These are phyloP conservation scores for Pherbina coryleti DNA, from an alignment of 2,888 invertebrate genomes.

Conservation along the genomic window DNA sequence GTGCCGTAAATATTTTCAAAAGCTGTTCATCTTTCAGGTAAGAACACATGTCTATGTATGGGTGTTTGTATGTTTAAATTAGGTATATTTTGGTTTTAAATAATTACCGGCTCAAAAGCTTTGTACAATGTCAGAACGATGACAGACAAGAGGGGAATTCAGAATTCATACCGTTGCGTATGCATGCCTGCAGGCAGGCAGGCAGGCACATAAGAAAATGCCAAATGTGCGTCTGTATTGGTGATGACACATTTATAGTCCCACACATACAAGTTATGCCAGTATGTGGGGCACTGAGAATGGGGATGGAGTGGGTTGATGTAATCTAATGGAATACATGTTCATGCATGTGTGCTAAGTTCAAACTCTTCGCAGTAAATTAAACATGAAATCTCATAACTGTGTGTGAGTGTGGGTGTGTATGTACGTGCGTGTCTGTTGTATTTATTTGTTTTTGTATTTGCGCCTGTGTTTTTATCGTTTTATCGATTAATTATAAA, in stretches of 20 bases:
- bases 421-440: background rate
- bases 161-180: no score
- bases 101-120: background rate
- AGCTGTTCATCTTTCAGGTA: no score
- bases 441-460: slow-evolving; percentile 2
- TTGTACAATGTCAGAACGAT: no score
- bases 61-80: background rate
- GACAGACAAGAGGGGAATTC: no score
- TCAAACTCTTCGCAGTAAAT: slow-evolving; percentile 3
- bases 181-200: no score
- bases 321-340: background rate
- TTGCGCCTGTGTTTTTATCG: slow-evolving; percentile 4
- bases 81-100: background rate
- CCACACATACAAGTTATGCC: no score
- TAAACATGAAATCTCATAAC: slow-evolving; percentile 12
- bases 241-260: background rate
- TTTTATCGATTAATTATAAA: slow-evolving; percentile 22
- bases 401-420: background rate
- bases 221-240: background rate
- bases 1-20: no score
- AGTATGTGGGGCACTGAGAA: background rate
- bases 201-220: no score
- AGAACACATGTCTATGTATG: background rate
- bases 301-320: background rate
- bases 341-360: background rate